phyloP scores from a whole-genome alignment of 2,113 vertebrate species.

The Sialia sialis region DNA sequence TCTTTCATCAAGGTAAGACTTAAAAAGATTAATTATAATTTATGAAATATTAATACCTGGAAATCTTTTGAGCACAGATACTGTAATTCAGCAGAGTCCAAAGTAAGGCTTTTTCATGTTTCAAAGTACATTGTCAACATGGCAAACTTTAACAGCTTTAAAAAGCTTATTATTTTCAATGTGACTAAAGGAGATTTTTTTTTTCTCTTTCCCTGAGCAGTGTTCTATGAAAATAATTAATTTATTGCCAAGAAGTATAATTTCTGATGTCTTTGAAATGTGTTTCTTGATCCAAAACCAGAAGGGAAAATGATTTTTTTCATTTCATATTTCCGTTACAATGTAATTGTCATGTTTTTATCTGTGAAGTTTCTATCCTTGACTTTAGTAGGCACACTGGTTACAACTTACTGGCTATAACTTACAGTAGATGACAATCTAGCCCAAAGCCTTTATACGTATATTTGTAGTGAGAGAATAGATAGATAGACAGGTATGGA shows the following conservation, averaged over 20 bases:
- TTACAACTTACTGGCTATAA: background rate
- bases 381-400: background rate
- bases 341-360: background rate
- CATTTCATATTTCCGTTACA: background rate
- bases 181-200: background rate
- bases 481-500: background rate
- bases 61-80: conserved; percentile 49
- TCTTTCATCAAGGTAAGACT: conserved; percentile 65
- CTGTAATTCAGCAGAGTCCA: background rate
- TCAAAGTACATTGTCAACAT: background rate
- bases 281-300: background rate
- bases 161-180: background rate
- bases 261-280: background rate
- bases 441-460: background rate
- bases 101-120: background rate
- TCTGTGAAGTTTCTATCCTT: background rate
- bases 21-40: conserved; percentile 71
- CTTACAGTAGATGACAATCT: background rate
- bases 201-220: background rate
- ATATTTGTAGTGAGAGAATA: background rate
- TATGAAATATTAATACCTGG: conserved; percentile 58
- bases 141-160: background rate
- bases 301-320: background rate
- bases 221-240: background rate
- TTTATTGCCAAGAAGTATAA: background rate